phyloP scores from a whole-genome alignment of 1,140 invertebrate genomes.

The Helicoverpa armigera region DNA sequence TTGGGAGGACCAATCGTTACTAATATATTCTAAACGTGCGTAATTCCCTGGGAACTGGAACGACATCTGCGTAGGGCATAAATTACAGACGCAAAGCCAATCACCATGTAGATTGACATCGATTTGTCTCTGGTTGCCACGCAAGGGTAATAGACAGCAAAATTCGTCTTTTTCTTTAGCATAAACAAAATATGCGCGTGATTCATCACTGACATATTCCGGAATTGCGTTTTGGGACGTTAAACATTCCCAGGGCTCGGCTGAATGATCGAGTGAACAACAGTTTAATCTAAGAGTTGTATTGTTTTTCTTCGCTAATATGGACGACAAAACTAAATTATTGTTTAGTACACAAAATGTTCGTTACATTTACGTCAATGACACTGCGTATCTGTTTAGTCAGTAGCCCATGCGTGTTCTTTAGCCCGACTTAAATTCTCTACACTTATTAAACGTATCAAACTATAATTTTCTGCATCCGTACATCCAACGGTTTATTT shows the following conservation, averaged over 20 bases:
- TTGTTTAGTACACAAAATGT: not conserved
- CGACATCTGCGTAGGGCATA: conserved; percentile 33
- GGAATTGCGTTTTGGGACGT: not conserved
- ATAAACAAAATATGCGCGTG: not conserved
- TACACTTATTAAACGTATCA: conserved; percentile 14
- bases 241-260: not conserved
- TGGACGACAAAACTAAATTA: not conserved
- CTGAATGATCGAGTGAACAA: not conserved
- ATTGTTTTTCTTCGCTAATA: not conserved
- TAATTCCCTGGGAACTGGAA: conserved; percentile 36
- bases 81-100: conserved; percentile 23
- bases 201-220: conserved; percentile 7
- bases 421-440: conserved; percentile 7
- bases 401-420: not conserved
- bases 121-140: conserved; percentile 8
- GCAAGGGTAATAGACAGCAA: conserved; percentile 18
- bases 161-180: conserved; percentile 7
- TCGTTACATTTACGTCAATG: conserved; percentile 13
- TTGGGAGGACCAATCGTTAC: conserved; percentile 16
- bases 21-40: conserved; percentile 36
- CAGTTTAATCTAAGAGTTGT: not conserved
- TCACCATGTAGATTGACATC: conserved; percentile 29
- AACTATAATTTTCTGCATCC: conserved; percentile 44
- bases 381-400: not conserved
- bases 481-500: conserved; percentile 19